Percentiles rank a stretch among this genome's conserved stretches.
Evolutionary conservation across 1,140 invertebrate species (phyloP).

Genomic region (Drosophila punjabiensis): DNA sequence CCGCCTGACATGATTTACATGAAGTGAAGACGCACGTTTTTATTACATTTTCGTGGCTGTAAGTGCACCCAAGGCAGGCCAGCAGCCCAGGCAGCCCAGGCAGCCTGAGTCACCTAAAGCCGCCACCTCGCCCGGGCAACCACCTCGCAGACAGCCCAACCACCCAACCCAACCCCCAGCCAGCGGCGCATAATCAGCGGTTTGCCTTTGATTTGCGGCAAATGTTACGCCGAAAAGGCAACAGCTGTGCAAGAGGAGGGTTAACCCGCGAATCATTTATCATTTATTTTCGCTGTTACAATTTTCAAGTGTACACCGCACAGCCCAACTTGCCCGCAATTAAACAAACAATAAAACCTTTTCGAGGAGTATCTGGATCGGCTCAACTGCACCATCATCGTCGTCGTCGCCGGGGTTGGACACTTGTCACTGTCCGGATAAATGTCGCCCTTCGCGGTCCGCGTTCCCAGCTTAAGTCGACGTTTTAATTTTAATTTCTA

Average conservation of each 20-base stretch:
- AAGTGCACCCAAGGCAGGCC: conserved; percentile 64
- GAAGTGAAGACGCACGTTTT: conserved; percentile 80
- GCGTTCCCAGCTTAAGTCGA: conserved; percentile 69
- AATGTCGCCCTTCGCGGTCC: conserved; percentile 60
- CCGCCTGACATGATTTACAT: conserved; percentile 81
- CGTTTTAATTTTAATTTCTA: conserved; percentile 75
- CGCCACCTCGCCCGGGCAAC: conserved; percentile 17
- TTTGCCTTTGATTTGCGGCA: conserved; percentile 68
- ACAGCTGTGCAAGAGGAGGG: conserved; percentile 78
- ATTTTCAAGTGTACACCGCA: conserved; percentile 68
- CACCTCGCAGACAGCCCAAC: conserved; percentile 12
- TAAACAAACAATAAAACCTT: conserved; percentile 76
- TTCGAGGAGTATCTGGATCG: conserved; percentile 16
- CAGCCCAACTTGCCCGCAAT: conserved; percentile 66
- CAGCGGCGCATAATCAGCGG: conserved; percentile 43
- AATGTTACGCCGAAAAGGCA: conserved; percentile 76
- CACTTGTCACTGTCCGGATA: conserved; percentile 81
- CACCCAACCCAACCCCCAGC: conserved; percentile 17
- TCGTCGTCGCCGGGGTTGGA: conserved; percentile 32
- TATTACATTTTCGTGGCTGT: conserved; percentile 82
- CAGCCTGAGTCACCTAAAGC: conserved; percentile 27
- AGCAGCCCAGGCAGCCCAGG: background rate
- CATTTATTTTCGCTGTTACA: conserved; percentile 76
- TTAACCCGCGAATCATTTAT: conserved; percentile 76
- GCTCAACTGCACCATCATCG: conserved; percentile 6